Percentiles rank a stretch among this genome's conserved stretches.
phyloP scores from a whole-genome alignment of 2,113 vertebrate genomes.

The Mesoclemmys tuberculata region DNA sequence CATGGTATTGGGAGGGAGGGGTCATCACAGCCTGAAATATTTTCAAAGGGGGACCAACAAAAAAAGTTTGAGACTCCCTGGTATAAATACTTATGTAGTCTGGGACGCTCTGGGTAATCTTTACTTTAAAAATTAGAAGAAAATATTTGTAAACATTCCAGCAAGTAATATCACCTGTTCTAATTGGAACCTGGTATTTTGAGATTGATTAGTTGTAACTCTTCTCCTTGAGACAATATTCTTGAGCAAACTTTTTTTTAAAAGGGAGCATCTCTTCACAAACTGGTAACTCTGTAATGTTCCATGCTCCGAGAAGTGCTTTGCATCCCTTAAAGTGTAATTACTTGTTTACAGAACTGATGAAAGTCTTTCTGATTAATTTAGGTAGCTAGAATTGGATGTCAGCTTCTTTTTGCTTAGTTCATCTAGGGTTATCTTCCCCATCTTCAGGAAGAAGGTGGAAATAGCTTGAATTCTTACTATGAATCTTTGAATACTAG shows the following conservation, averaged over 20 bases:
- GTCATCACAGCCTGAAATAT: too few species aligned
- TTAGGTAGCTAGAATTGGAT: too few species aligned
- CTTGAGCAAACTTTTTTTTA: background rate
- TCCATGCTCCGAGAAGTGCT: background rate
- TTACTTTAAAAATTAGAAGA: background rate
- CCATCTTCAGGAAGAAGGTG: background rate
- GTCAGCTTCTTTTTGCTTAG: background rate
- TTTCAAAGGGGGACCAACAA: too few species aligned
- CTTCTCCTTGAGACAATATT: background rate
- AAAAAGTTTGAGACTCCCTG: too few species aligned
- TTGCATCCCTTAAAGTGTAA: background rate
- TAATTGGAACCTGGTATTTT: background rate
- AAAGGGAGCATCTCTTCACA: background rate
- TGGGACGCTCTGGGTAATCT: background rate
- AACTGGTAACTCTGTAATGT: background rate
- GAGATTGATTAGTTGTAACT: background rate
- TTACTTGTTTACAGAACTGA: background rate
- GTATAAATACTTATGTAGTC: background rate
- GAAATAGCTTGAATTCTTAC: background rate
- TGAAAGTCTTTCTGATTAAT: background rate
- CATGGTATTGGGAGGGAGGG: too few species aligned
- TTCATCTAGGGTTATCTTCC: background rate
- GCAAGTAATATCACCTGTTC: background rate
- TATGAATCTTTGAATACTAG: background rate
- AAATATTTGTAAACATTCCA: background rate